Conservation (phyloP, 2,113 vertebrate genomes). For the Anas platyrhynchos region DNA sequence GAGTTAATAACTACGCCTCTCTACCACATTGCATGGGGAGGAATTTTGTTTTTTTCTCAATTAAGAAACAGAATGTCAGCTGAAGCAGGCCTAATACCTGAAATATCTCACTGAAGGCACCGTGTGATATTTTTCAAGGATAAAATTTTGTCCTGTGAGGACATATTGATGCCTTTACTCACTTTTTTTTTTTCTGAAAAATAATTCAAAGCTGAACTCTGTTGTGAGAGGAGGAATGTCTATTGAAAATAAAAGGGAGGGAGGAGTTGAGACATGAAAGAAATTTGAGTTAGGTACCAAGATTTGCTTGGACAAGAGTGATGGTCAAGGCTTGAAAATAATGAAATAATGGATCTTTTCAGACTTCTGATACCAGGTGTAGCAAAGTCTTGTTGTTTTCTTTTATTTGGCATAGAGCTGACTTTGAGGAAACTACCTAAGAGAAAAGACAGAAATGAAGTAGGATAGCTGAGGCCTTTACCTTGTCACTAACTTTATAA, state of each 20-base stretch:
- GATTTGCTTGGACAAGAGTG: not conserved
- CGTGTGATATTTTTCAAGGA: not conserved
- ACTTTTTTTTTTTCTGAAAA: not conserved
- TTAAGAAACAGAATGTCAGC: not conserved
- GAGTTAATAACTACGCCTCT: not conserved
- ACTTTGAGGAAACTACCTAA: not conserved
- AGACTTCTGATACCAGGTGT: too few relatives aligned
- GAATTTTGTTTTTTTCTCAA: not conserved
- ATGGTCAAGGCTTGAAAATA: not conserved
- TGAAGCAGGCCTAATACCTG: not conserved
- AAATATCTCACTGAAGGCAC: not conserved
- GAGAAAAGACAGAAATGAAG: not conserved
- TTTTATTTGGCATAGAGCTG: too few relatives aligned
- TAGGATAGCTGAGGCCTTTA: not conserved
- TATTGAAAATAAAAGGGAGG: not conserved
- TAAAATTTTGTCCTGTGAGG: not conserved
- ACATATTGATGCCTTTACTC: not conserved
- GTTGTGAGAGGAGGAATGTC: not conserved
- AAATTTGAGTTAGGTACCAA: not conserved
- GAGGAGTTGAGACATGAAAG: not conserved
- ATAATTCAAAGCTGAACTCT: not conserved
- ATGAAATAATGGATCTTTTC: not conserved
- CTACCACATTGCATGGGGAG: not conserved
- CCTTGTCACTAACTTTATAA: not conserved
- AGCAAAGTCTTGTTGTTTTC: not conserved